Evolutionary conservation across 2,113 vertebrate genomes (phyloP).

Genomic region (Oryzias celebensis): DNA sequence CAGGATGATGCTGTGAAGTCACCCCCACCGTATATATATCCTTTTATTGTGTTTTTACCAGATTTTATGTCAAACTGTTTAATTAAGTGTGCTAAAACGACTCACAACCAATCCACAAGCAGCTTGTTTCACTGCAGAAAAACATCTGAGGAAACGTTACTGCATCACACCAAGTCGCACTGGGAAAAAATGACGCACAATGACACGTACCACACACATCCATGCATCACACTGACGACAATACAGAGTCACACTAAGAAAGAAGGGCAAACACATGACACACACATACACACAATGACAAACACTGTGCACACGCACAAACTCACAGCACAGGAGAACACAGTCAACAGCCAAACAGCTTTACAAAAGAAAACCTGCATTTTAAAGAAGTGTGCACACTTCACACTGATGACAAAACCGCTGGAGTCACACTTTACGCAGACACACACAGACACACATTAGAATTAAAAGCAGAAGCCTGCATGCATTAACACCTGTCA

Average conservation of each 20-base stretch:
- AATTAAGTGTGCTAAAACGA: not conserved
- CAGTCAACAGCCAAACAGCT: not conserved
- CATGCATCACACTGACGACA: too few relatives aligned
- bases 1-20: conserved; percentile 33
- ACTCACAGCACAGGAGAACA: conserved; percentile 13
- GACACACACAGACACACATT: conserved; percentile 6
- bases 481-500: conserved; percentile 71
- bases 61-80: conserved; percentile 25
- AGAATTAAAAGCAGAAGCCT: conserved; percentile 74
- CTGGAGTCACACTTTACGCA: conserved; percentile 66
- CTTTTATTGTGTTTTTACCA: conserved; percentile 6
- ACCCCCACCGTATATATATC: not conserved
- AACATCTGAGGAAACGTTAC: too few relatives aligned
- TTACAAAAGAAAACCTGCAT: conserved; percentile 24
- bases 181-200: too few relatives aligned
- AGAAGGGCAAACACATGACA: conserved; percentile 4
- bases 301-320: not conserved
- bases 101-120: too few relatives aligned
- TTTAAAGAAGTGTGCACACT: conserved; percentile 63
- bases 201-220: too few relatives aligned
- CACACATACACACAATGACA: conserved; percentile 10
- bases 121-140: too few relatives aligned
- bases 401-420: conserved; percentile 69
- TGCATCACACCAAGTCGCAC: too few relatives aligned
- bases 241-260: too few relatives aligned